These are phyloP conservation scores for Agrypnus murinus DNA, from an alignment of 2,888 invertebrate genomes.

Conservation along the genomic window DNA sequence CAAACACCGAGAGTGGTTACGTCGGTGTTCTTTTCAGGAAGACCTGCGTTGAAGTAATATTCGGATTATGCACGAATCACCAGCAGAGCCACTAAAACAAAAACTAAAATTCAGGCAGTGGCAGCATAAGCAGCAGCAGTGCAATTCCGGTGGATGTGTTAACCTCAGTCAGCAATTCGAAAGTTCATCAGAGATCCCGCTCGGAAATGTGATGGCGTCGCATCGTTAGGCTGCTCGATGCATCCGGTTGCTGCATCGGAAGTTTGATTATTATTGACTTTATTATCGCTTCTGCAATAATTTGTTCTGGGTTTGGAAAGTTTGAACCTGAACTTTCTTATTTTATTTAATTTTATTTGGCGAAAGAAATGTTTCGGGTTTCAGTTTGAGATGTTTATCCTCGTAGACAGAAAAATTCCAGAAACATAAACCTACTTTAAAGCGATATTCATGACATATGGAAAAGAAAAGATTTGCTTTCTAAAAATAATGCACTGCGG, in stretches of 20 bases:
- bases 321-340: too few relatives aligned
- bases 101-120: not conserved
- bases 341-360: too few relatives aligned
- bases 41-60: not conserved
- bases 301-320: too few relatives aligned
- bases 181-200: slow-evolving; percentile 43
- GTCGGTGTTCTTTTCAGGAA: not conserved
- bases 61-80: slow-evolving; percentile 4
- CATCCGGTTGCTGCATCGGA: slow-evolving; percentile 50
- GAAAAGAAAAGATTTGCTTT: too few relatives aligned
- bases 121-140: too few relatives aligned
- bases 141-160: slow-evolving; percentile 32
- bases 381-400: too few relatives aligned
- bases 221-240: slow-evolving; percentile 49
- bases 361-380: too few relatives aligned
- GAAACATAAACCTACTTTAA: too few relatives aligned
- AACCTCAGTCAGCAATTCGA: slow-evolving; percentile 39
- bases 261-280: slow-evolving; percentile 53
- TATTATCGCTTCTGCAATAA: slow-evolving; percentile 35
- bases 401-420: too few relatives aligned
- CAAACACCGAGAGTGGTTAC: not conserved
- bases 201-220: slow-evolving; percentile 48
- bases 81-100: slow-evolving; percentile 3
- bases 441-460: too few relatives aligned
- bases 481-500: too few relatives aligned